Percentiles rank a stretch among this genome's conserved stretches.
phyloP scores from a whole-genome alignment of 2,113 vertebrate species.

The Felis catus region F.catus_Fca126_mat1.0 CM031424.1:300501-301000 shows the following conservation, averaged over 20 bases:
- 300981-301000: background rate
- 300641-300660: background rate
- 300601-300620: background rate
- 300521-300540: background rate
- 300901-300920: background rate
- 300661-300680: background rate
- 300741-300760: background rate
- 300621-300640: background rate
- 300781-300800: background rate
- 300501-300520: background rate
- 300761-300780: background rate
- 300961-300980: background rate
- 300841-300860: background rate
- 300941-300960: background rate
- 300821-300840: background rate
- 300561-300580: background rate
- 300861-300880: background rate
- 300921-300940: background rate
- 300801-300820: background rate
- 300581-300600: background rate
- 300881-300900: background rate
- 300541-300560: background rate
- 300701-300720: background rate
- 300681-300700: background rate
- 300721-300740: background rate